A percentile compares a stretch with the other conserved stretches of the same genome.
These are phyloP conservation scores for Telmatochromis sp. DNA, from an alignment of 2,113 vertebrate genomes.

Conservation along the genomic window DNA sequence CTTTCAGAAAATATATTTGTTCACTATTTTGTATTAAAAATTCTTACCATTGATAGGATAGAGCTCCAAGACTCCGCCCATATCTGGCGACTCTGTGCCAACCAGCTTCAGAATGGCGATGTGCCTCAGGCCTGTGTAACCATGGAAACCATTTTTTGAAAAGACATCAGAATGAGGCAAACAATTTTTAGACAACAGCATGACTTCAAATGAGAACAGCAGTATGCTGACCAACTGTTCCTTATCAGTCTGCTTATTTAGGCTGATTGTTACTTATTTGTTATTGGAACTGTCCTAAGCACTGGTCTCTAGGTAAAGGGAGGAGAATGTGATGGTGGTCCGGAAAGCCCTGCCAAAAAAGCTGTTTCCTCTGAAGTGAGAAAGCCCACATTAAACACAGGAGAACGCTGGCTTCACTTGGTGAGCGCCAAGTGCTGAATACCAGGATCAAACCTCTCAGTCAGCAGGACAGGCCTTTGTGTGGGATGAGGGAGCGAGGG, in stretches of 20 bases:
- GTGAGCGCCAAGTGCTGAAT: slow-evolving; percentile 32
- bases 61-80: slow-evolving; percentile 88
- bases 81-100: slow-evolving; percentile 77
- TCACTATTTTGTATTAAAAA: not conserved
- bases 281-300: slow-evolving; percentile 5
- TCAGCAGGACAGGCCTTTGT: slow-evolving; percentile 41
- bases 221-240: not conserved
- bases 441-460: slow-evolving; percentile 26
- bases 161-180: not conserved
- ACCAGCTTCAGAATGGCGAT: slow-evolving; percentile 89
- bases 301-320: not conserved
- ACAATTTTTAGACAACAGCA: not conserved
- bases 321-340: slow-evolving; percentile 4
- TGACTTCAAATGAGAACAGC: not conserved
- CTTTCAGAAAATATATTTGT: not conserved
- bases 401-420: slow-evolving; percentile 13
- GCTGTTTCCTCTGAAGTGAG: slow-evolving; percentile 26
- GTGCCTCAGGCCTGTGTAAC: slow-evolving; percentile 83
- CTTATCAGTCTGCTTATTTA: not conserved
- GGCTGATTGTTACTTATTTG: not conserved
- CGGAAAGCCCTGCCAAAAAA: not conserved
- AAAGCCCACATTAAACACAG: slow-evolving; percentile 10
- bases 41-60: slow-evolving; percentile 95
- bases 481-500: not conserved
- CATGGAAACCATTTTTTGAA: not conserved